phyloP scores from a whole-genome alignment of 2,113 vertebrate genomes.

The Lepus timidus region DNA sequence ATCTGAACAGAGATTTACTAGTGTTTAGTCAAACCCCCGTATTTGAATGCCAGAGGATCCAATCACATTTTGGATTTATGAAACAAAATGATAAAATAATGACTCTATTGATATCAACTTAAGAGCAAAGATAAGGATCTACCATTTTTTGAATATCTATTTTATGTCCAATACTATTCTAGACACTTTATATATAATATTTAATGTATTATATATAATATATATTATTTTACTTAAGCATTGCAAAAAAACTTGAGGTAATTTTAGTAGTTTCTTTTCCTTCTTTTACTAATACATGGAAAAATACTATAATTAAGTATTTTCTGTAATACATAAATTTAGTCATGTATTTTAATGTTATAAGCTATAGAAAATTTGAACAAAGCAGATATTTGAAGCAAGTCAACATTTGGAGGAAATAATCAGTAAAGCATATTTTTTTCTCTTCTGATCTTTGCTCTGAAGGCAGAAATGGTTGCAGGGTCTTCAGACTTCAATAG shows the following conservation, averaged over 20 bases:
- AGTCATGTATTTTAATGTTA: background rate
- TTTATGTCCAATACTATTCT: background rate
- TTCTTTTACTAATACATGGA: background rate
- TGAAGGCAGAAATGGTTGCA: background rate
- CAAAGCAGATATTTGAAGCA: background rate
- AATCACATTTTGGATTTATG: background rate
- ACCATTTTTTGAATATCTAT: background rate
- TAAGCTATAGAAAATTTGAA: background rate
- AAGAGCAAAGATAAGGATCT: background rate
- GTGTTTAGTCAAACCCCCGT: background rate
- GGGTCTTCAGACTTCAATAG: background rate
- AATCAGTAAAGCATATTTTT: background rate
- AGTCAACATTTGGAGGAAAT: background rate
- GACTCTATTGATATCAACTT: background rate
- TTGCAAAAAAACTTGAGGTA: background rate
- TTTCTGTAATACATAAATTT: background rate
- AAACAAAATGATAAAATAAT: background rate
- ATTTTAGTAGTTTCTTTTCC: background rate
- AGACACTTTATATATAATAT: background rate
- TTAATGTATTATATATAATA: background rate
- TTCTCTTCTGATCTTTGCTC: background rate
- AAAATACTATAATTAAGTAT: conserved; percentile 29
- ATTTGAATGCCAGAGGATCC: background rate
- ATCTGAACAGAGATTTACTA: background rate
- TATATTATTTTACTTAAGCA: background rate